Evolutionary conservation across 2,888 invertebrate genomes (phyloP).

Genomic region (Eulithis prunata): DNA sequence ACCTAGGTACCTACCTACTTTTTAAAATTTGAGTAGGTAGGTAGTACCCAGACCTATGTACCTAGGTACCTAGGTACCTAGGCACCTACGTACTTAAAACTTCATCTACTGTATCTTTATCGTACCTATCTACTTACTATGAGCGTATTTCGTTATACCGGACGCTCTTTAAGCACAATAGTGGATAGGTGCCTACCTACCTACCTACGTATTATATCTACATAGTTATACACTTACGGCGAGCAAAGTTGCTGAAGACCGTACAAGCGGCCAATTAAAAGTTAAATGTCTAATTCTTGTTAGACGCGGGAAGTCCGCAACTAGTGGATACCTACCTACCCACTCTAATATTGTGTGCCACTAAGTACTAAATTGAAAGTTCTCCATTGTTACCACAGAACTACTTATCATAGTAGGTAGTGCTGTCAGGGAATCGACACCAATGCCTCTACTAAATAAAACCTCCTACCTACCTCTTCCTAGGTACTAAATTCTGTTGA

Average conservation of each 20-base stretch:
- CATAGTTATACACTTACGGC: constrained; percentile 80
- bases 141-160: constrained; percentile 18
- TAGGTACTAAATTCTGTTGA: no score
- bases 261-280: constrained; percentile 83
- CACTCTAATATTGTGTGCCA: constrained; percentile 25
- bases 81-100: no score
- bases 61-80: no score
- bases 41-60: no score
- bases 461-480: no score
- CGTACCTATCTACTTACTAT: no score
- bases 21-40: no score
- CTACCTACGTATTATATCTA: constrained; percentile 44
- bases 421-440: no score
- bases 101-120: no score
- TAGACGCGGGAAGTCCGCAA: constrained; percentile 76
- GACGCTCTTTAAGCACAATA: constrained; percentile 54
- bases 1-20: no score
- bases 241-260: constrained; percentile 76
- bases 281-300: constrained; percentile 84
- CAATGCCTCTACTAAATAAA: no score
- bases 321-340: constrained; percentile 51
- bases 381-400: constrained; percentile 50
- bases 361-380: constrained; percentile 63
- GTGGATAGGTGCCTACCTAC: constrained; percentile 19
- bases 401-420: no score